Base-by-base conservation (phyloP, 1,140 invertebrate genomes). In the Leptopilina clavipes region DNA sequence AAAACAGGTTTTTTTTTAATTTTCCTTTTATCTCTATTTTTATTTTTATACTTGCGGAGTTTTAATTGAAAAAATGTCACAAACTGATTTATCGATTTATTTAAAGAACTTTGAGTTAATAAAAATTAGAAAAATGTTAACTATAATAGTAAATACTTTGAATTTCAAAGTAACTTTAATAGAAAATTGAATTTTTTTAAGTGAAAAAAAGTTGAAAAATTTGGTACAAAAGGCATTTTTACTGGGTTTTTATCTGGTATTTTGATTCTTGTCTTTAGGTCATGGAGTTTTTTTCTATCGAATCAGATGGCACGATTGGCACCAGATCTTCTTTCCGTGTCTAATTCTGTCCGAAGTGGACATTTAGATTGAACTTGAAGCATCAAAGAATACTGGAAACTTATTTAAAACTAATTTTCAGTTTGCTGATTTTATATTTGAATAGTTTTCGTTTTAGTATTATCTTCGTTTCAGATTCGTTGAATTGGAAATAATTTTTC, bases 331-430 rank as follows among this genome's bases (percentile, higher is more conserved):
- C 25, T 65, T 65, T 31, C 25, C 59, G 59, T 65, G 59, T 31
- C 59, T 65, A 65, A 31, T 25, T 65, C 12, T 65, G 5, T 31
- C 8, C 56, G 18, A n/a, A 6, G 18, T 59, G 56, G 59, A 37
- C 59, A 31, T 65, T 65, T 65, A 52, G 19, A 31, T 31, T 65
- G 59, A 65, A 65, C 59, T 65, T 65, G 59, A 65, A 65, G 25
- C 59, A 31, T 31, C 14, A 31, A 7, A 14, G 22, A 31, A 22
- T 65, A 2, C 56, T 65, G 56, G 25, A 65, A 65, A 37, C 1
- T 65, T 7, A 31, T 65, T 31, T 3, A 65, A 65, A 65, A 65
- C 37, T 40, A 9, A 31, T 31, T 31, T 31, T 31, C 25, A 31
- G 25, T 40, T 40, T 40, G 7, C 7, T 7, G 1, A 40, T 40